Evolutionary conservation across 2,113 vertebrate species (phyloP).

Genomic region (Daboia siamensis): DNA sequence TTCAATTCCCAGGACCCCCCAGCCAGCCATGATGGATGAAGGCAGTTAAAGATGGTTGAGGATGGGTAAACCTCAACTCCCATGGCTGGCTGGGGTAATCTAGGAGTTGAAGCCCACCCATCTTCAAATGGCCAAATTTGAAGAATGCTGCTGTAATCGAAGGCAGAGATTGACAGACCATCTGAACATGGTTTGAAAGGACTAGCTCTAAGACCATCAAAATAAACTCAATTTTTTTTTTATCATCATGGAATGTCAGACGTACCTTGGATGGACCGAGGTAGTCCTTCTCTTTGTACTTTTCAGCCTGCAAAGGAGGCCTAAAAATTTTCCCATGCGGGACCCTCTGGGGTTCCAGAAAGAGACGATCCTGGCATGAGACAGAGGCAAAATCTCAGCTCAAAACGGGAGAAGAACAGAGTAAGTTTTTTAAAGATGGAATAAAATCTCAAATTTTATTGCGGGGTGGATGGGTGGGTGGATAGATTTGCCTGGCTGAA

Average conservation of each 20-base stretch:
- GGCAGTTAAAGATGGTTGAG: too few relatives aligned
- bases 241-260: not conserved
- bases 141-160: not conserved
- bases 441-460: not conserved
- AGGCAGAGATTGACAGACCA: not conserved
- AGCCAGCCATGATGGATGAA: too few relatives aligned
- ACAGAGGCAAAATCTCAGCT: not conserved
- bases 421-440: not conserved
- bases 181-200: not conserved
- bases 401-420: not conserved
- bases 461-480: too few relatives aligned
- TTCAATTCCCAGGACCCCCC: too few relatives aligned
- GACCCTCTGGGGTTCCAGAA: conserved; percentile 64
- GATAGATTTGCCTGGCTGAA: not conserved
- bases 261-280: conserved; percentile 82
- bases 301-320: conserved; percentile 72
- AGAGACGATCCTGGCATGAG: conserved; percentile 60
- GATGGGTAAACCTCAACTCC: too few relatives aligned
- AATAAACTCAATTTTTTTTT: not conserved
- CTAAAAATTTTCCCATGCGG: conserved; percentile 77
- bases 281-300: conserved; percentile 77
- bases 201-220: not conserved
- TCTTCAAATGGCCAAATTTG: too few relatives aligned
- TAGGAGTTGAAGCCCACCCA: too few relatives aligned
- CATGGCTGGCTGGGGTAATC: too few relatives aligned